These are phyloP conservation scores for Achroia grisella DNA, from an alignment of 1,140 invertebrate species.

Conservation along the genomic window DNA sequence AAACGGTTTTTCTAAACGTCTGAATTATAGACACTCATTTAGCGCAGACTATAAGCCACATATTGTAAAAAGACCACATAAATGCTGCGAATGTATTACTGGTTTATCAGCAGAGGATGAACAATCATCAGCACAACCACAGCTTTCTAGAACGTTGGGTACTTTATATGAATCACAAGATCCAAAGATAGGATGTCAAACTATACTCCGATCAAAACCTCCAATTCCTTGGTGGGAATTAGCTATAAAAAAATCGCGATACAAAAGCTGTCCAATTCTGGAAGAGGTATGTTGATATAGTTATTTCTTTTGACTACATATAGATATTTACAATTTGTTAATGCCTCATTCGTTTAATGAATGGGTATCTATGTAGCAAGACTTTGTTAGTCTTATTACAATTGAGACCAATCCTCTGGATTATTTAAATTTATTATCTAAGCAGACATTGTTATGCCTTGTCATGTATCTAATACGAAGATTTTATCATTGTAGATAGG, in stretches of 20 bases:
- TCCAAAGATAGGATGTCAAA: constrained; percentile 77
- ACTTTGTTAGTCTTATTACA: no score
- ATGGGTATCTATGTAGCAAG: no score
- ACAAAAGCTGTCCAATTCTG: constrained; percentile 81
- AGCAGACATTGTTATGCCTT: no score
- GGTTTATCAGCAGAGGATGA: constrained; percentile 55
- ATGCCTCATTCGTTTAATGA: no score
- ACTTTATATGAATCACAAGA: constrained; percentile 72
- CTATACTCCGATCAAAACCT: constrained; percentile 76
- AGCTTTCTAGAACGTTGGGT: constrained; percentile 54
- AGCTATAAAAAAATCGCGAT: constrained; percentile 82
- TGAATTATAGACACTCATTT: constrained; percentile 69
- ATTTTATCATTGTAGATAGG: no score
- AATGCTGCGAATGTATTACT: constrained; percentile 71
- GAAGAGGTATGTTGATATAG: constrained; percentile 67
- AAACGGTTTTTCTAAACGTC: constrained; percentile 61
- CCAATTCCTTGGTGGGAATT: constrained; percentile 90
- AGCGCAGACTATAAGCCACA: constrained; percentile 57
- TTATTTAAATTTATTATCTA: no score
- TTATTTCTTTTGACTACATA: constrained; percentile 1
- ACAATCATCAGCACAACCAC: constrained; percentile 20
- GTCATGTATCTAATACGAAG: no score
- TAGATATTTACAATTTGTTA: no score
- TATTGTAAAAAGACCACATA: constrained; percentile 53
- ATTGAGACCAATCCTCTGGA: no score